These are phyloP conservation scores for Dasyprocta punctata DNA, from an alignment of 2,113 vertebrate species.

Conservation along the genomic window DNA sequence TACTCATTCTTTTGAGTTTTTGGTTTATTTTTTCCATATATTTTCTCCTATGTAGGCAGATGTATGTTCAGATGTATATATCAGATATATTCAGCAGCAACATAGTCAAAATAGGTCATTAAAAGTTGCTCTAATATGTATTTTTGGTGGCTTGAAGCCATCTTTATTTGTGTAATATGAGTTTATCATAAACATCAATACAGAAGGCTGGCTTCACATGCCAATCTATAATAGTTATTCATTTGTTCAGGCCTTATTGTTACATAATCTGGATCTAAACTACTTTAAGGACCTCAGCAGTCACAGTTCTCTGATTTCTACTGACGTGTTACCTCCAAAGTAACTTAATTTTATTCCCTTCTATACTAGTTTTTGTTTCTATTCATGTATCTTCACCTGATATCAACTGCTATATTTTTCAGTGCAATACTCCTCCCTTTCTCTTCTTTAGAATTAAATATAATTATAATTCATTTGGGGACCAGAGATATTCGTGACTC, in stretches of 20 bases:
- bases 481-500: not conserved
- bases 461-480: not conserved
- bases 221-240: not conserved
- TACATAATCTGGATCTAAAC: not conserved
- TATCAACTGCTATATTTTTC: not conserved
- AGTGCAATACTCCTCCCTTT: not conserved
- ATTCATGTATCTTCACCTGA: not conserved
- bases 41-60: not conserved
- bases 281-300: not conserved
- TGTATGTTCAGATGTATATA: not conserved
- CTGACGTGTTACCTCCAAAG: not conserved
- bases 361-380: not conserved
- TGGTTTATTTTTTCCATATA: not conserved
- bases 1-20: not conserved
- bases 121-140: not conserved
- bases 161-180: not conserved
- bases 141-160: not conserved
- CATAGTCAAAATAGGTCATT: not conserved
- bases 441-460: not conserved
- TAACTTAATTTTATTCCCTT: not conserved
- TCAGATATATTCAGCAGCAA: not conserved
- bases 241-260: not conserved
- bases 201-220: not conserved
- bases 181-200: not conserved
- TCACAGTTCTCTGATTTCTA: not conserved